Conservation (phyloP, 2,888 invertebrate genomes). For the Drosophila lacicola region DNA sequence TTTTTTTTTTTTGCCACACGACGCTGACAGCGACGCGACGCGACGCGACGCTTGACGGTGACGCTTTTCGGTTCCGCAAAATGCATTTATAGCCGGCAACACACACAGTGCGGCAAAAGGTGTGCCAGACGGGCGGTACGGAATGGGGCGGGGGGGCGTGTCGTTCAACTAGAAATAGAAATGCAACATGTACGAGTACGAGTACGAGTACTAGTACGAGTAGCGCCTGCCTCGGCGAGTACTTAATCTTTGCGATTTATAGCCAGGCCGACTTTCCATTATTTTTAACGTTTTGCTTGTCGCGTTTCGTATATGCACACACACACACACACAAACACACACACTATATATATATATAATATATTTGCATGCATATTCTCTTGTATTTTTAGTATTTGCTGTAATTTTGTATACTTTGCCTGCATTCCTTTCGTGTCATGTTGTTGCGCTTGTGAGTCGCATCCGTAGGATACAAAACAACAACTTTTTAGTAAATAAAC, state of each 20-base stretch:
- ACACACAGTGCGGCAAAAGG: constrained; percentile 5
- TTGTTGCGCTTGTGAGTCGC: constrained; percentile 48
- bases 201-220: background rate
- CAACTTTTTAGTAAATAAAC: too few relatives aligned
- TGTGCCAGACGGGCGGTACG: background rate
- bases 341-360: background rate
- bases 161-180: constrained; percentile 75
- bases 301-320: constrained; percentile 14
- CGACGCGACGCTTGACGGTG: constrained; percentile 18
- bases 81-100: constrained; percentile 66
- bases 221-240: constrained; percentile 30
- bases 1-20: constrained; percentile 41
- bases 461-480: constrained; percentile 28
- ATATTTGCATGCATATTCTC: constrained; percentile 8
- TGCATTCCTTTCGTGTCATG: constrained; percentile 65
- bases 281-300: constrained; percentile 61
- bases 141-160: constrained; percentile 39
- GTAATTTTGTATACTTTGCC: constrained; percentile 22
- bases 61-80: constrained; percentile 72
- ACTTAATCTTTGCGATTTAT: constrained; percentile 77
- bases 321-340: background rate
- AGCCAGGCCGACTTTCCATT: constrained; percentile 64
- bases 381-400: constrained; percentile 34
- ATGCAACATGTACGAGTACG: constrained; percentile 47
- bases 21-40: constrained; percentile 35